Evolutionary conservation across 1,140 invertebrate species (phyloP), one percentile per base, ranked within the genome.

Genomic region (Bombyx mandarina): DNA sequence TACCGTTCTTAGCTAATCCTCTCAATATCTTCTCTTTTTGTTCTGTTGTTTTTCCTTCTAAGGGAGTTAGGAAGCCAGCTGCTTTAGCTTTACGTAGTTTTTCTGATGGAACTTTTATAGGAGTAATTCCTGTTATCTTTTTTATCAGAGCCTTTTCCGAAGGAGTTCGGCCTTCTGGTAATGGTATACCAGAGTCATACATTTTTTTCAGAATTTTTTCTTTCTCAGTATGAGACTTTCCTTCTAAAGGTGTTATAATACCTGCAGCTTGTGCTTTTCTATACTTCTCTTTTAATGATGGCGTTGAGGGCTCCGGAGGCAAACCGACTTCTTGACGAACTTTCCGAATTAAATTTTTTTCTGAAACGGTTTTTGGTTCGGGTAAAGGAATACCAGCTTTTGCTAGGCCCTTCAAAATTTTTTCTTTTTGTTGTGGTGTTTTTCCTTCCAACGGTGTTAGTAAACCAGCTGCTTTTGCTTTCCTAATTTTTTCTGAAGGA

Each of bases 11-110:
- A 10, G 57, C 65, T 52, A 66, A 46, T 3, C 57, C 54, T 60
- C 35, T 61, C 9, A 76, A 22, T 48, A 69, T 66, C 61, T 62
- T 62, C 69, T 70, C 69, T 62, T 71, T 75, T 45, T 65, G 46
- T 8, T 22, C 48, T 35, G 58, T 8, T 26, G 60, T 58, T 54
- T 67, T 67, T 8, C 62, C 62, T 55, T 53, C 47, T 10, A 71
- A 48, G 1, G 63, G 63, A 6, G 63, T 66, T n/a, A 68, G 51
- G 43, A 68, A 42, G 1, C 66, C 69, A 22, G 54, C 60, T 8
- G 58, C 55, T 62, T 60, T 62, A 12, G 62, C 60, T 63, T 65
- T 65, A 35, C 52, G 49, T 26, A 54, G 46, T 58, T 69, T 67
- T 64, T 66, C 61, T 62, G 55, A 53, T 9, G 60, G 52, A 48